phyloP scores from a whole-genome alignment of 2,797 vertebrate genomes.

The Spea hammondii region DNA sequence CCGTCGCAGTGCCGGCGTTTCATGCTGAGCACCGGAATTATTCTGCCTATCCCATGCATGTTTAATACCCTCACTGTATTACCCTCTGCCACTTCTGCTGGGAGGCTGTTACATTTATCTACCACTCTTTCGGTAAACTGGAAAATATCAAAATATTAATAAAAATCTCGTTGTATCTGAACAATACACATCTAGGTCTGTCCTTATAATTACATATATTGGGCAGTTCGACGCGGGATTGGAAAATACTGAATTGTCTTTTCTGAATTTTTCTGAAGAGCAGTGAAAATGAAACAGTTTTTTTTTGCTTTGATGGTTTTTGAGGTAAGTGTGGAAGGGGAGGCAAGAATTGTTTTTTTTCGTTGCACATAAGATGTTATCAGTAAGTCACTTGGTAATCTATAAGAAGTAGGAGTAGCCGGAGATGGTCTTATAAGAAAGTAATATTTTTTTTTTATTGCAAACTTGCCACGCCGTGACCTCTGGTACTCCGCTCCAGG shows the following conservation, averaged over 20 bases:
- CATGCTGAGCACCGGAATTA: no score
- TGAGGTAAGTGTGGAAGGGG: slow-evolving; percentile 21
- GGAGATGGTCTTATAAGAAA: slow-evolving; percentile 14
- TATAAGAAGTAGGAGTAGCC: slow-evolving; percentile 24
- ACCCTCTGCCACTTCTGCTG: no score
- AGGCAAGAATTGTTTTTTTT: not conserved
- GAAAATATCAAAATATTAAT: no score
- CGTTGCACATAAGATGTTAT: not conserved
- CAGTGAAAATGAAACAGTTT: slow-evolving; percentile 19
- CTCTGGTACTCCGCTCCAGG: not conserved
- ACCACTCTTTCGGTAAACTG: no score
- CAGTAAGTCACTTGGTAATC: not conserved
- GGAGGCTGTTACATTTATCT: no score
- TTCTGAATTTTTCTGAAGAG: slow-evolving; percentile 3
- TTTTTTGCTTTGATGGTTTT: slow-evolving; percentile 19
- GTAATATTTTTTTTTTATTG: not conserved
- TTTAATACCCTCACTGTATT: no score
- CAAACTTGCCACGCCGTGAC: not conserved
- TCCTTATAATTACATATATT: slow-evolving; percentile 1
- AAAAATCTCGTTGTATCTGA: no score
- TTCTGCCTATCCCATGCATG: no score
- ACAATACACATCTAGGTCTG: no score
- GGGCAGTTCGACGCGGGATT: slow-evolving; percentile 6
- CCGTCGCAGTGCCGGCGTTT: no score
- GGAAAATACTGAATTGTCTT: not conserved